Conservation (phyloP, 2,888 invertebrate species). For the Microdon myrmicae region DNA sequence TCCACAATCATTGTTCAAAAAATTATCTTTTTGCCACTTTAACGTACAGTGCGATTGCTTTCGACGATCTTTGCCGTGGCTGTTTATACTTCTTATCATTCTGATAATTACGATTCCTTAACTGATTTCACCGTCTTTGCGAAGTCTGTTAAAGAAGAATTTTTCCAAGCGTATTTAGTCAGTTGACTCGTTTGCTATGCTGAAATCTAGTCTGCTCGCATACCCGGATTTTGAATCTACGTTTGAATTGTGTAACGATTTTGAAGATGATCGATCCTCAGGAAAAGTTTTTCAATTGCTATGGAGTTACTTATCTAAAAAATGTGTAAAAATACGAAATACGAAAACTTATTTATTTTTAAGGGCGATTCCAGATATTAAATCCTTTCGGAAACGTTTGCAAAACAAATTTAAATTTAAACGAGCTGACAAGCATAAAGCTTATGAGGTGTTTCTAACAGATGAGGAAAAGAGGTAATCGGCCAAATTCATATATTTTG, state of each 20-base stretch:
- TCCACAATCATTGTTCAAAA: too few relatives aligned
- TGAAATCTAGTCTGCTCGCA: too few relatives aligned
- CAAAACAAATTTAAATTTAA: conserved; percentile 63
- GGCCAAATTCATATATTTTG: not conserved
- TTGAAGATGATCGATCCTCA: not conserved
- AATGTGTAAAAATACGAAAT: conserved; percentile 44
- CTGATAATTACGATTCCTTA: too few relatives aligned
- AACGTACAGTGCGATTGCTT: too few relatives aligned
- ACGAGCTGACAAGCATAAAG: conserved; percentile 69
- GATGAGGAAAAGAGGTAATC: conserved; percentile 77
- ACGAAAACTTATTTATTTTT: conserved; percentile 29
- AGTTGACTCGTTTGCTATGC: too few relatives aligned
- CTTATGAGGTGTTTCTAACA: conserved; percentile 74
- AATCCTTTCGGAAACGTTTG: conserved; percentile 56
- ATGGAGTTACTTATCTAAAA: conserved; percentile 45
- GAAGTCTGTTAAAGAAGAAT: too few relatives aligned
- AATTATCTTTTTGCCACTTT: too few relatives aligned
- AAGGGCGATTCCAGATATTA: conserved; percentile 34
- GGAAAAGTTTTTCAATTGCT: conserved; percentile 42
- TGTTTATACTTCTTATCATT: too few relatives aligned
- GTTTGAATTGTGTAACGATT: conserved; percentile 21
- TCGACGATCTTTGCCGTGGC: too few relatives aligned
- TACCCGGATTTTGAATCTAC: conserved; percentile 31
- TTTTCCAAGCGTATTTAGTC: too few relatives aligned
- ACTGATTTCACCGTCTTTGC: too few relatives aligned